Base-by-base conservation (phyloP, 1,140 invertebrate species). In the Caenorhabditis tropicalis region DNA sequence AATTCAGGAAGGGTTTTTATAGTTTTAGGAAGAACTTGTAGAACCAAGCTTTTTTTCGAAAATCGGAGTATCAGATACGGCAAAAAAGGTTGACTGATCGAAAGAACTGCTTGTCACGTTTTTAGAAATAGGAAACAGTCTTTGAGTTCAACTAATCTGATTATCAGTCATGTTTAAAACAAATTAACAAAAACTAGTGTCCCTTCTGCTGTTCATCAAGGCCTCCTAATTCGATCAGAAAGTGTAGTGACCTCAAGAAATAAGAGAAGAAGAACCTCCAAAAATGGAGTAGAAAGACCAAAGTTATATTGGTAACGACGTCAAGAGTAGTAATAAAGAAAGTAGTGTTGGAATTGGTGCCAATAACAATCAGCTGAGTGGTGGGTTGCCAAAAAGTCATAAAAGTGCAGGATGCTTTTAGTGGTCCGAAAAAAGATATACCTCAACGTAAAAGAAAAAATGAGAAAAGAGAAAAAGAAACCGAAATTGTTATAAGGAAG, bases 331-430 rank as follows among this genome's bases (percentile, higher is more conserved):
- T 39, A 74, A 74, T 46, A 74, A 74, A 74, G 65, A 43, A 74
- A 74, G 65, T 74, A 74, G 65, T 46, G 65, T 39, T n/a, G 65
- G 21, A 74, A 74, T 74, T 74, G 65, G 65, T 74, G 65, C 65
- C 65, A 74, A 43, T 74, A 74, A 74, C 65, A 74, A 74, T 74
- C 65, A 74, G 65, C 65, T 65, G 58, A 43, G 36, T 43, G 36
- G 60, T 36, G 31, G 16, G 10, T 9, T 21, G 24, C 29, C 21
- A 65, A 31, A 16, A 60, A 16, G 31, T 33, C 24, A 24, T 27
- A 36, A 65, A 36, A 65, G 29, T 65, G 29, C 31, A 65, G 12
- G 2, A 19, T 19, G 19, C 19, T 16, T 36, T 58, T 65, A 7
- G 56, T 4, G 56, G 56, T 58, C 56, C 10, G 10, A 65, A 33